These are phyloP conservation scores for Anabacerthia variegaticeps DNA, from an alignment of 2,797 vertebrate genomes.

Conservation along the genomic window DNA sequence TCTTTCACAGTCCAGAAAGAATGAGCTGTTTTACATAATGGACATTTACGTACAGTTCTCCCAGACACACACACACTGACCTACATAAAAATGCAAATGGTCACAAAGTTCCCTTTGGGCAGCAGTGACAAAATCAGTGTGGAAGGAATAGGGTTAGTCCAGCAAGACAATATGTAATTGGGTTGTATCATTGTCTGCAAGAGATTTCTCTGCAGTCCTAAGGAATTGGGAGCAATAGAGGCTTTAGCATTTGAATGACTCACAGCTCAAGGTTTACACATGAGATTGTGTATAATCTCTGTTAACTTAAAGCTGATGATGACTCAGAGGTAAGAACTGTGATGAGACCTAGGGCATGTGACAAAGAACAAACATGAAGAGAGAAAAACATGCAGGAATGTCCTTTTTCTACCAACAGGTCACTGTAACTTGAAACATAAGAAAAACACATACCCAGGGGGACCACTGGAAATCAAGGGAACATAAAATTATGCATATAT, in stretches of 20 bases:
- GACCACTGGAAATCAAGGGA: background rate
- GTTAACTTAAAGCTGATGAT: constrained; percentile 10
- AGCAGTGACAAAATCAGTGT: constrained; percentile 16
- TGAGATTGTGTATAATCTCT: constrained; percentile 15
- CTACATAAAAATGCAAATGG: constrained; percentile 54
- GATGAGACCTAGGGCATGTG: background rate
- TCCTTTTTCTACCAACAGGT: background rate
- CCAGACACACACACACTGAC: background rate
- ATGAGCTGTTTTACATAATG: constrained; percentile 1
- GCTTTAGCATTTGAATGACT: constrained; percentile 6
- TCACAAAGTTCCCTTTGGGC: background rate
- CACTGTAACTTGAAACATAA: background rate
- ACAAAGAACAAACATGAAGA: background rate
- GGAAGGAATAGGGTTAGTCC: constrained; percentile 41
- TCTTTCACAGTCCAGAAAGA: background rate
- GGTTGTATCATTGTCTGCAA: background rate
- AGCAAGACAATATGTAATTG: background rate
- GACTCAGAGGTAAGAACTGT: background rate
- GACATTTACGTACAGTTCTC: background rate
- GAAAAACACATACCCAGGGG: background rate
- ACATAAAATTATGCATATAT: background rate
- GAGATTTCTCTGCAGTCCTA: background rate
- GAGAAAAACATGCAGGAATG: background rate
- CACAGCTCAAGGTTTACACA: background rate
- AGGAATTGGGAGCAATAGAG: background rate